Evolutionary conservation across 92 coral and sea anemone genomes (phyloP).

Genomic region (Siderastrea siderea): DNA sequence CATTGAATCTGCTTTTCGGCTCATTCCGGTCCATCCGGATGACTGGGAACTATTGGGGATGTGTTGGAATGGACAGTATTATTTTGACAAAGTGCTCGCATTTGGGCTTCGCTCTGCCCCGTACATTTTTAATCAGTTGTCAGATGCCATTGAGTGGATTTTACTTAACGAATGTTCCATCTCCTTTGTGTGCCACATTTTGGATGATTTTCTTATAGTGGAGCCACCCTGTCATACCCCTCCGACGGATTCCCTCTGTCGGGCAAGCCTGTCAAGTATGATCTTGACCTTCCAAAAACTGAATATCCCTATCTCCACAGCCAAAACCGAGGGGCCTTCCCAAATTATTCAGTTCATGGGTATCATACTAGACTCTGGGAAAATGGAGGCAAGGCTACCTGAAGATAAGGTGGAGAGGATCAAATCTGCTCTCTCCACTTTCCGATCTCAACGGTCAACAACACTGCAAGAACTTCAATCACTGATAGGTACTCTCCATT

Average conservation of each 20-base stretch:
- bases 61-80: slow-evolving; percentile 41
- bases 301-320: slow-evolving; percentile 35
- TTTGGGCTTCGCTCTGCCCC: slow-evolving; percentile 53
- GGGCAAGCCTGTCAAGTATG: slow-evolving; percentile 31
- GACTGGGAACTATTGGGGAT: too few relatives aligned
- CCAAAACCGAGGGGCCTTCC: slow-evolving; percentile 56
- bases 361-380: slow-evolving; percentile 45
- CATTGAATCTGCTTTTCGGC: slow-evolving; percentile 9
- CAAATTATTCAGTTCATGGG: slow-evolving; percentile 61
- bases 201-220: slow-evolving; percentile 56
- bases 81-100: slow-evolving; percentile 43
- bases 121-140: slow-evolving; percentile 43
- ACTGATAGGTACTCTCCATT: slow-evolving; percentile 15
- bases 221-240: slow-evolving; percentile 27
- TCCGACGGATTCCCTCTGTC: slow-evolving; percentile 10
- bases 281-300: slow-evolving; percentile 29
- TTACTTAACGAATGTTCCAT: too few relatives aligned
- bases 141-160: slow-evolving; percentile 47
- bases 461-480: slow-evolving; percentile 21
- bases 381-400: slow-evolving; percentile 69
- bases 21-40: too few relatives aligned
- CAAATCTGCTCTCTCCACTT: neutral
- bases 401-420: slow-evolving; percentile 21
- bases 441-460: neutral
- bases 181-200: slow-evolving; percentile 43